phyloP scores from a whole-genome alignment of 2,113 vertebrate genomes.

The Polypterus bichir region DNA sequence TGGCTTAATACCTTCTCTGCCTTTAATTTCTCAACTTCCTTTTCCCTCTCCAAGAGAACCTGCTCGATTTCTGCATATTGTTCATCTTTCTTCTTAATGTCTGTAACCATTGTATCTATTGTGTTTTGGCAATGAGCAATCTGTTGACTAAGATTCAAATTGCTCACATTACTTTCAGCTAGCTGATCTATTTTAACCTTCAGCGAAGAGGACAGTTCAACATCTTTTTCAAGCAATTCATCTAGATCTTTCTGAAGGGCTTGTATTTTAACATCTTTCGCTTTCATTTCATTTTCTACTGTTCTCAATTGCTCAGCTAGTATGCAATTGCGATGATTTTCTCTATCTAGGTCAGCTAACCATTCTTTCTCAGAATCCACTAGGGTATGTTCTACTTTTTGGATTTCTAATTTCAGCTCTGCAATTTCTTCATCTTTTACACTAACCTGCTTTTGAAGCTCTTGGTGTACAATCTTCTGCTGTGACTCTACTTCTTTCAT shows the following conservation, averaged over 20 bases:
- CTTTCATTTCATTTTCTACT: constrained; percentile 50
- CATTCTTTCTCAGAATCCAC: constrained; percentile 63
- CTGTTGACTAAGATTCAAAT: constrained; percentile 25
- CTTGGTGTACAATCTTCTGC: constrained; percentile 50
- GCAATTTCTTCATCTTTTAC: constrained; percentile 52
- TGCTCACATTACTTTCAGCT: constrained; percentile 36
- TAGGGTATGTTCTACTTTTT: constrained; percentile 53
- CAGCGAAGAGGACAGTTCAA: constrained; percentile 38
- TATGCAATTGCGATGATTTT: constrained; percentile 44
- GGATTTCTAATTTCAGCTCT: constrained; percentile 45
- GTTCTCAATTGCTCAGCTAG: constrained; percentile 45
- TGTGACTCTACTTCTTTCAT: constrained; percentile 42
- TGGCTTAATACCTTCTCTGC: constrained; percentile 23
- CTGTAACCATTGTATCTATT: constrained; percentile 46
- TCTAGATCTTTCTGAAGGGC: constrained; percentile 58
- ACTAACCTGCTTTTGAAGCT: constrained; percentile 76
- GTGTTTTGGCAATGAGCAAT: constrained; percentile 37
- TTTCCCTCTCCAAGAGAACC: constrained; percentile 40
- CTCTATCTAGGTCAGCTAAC: constrained; percentile 55
- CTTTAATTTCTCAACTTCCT: constrained; percentile 33
- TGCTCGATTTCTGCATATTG: constrained; percentile 36
- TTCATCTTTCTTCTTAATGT: constrained; percentile 47
- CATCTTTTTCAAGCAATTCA: constrained; percentile 50
- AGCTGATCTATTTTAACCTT: constrained; percentile 43
- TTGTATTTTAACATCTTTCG: constrained; percentile 57